Base-by-base conservation (phyloP, 1,140 invertebrate genomes). In the Trachymyrmex septentrionalis region DNA sequence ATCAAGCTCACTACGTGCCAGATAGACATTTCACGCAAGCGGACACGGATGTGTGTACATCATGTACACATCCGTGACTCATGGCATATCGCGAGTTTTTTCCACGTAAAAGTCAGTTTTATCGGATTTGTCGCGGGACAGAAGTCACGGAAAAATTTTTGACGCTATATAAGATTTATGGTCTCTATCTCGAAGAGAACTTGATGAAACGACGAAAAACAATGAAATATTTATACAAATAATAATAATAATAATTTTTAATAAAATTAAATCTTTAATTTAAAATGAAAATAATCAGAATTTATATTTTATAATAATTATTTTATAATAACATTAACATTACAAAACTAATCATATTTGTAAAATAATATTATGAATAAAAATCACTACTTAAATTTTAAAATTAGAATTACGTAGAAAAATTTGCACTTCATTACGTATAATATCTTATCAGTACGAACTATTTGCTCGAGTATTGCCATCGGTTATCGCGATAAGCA, bases 61-160 rank as follows among this genome's bases (percentile, higher is more conserved):
- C 12, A 50, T 12, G 12, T 53, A 77, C 73, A 77, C 67, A 64
- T 81, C 61, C 67, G 19, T n/a, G 16, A 55, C 75, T 7, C 27
- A 2, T 19, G 19, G 21, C 14, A 53, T 34, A 12, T 76, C 27
- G 3, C 9, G n/a, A 76, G 64, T 24, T 19, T 55, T 67, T 30
- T 24, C 3, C 34, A 19, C 44, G 44, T 24, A 71, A 76, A 87
- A 63, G 50, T 55, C 50, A 30, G 48, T 48, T 38, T 87, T 77
- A 87, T 85, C 27, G 61, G 48, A 85, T 75, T 71, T 57, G 24
- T 64, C n/a, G 66, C 48, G 72, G 34, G 53, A 53, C 48, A 67
- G 76, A 73, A 57, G 44, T 87, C 77, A 19, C 27, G 12, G 85
- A 67, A 53, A 87, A 64, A 85, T 73, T 85, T 84, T 90, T 53